Percentiles rank a stretch among this genome's conserved stretches.
phyloP scores from a whole-genome alignment of 2,888 invertebrate species.

The Aphodius granarius region DNA sequence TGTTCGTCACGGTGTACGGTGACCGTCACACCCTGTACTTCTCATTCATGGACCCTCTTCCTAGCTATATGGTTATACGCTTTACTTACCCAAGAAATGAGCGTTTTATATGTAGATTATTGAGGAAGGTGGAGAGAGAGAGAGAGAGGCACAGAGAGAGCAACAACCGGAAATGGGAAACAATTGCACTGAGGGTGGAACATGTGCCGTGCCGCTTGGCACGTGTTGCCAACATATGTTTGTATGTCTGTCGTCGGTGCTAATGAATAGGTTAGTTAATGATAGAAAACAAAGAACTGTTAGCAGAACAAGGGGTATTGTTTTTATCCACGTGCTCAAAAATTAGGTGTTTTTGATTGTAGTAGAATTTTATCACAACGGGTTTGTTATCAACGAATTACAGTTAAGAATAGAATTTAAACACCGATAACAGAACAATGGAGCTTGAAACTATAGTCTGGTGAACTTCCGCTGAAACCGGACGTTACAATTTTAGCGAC shows the following conservation, averaged over 20 bases:
- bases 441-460: not conserved
- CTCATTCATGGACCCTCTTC: not conserved
- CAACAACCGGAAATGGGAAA: not conserved
- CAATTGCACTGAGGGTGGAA: not conserved
- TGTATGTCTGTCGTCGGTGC: conserved; percentile 4
- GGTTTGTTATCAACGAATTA: too few species aligned
- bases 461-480: not conserved
- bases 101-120: not conserved
- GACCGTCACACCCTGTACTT: not conserved
- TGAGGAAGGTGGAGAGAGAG: not conserved
- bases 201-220: not conserved
- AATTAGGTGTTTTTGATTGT: too few species aligned
- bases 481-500: not conserved
- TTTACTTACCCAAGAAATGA: not conserved
- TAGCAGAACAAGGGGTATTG: not conserved
- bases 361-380: too few species aligned
- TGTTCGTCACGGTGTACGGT: not conserved
- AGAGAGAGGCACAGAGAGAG: too few species aligned
- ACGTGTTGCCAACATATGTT: conserved; percentile 23
- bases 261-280: not conserved
- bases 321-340: too few species aligned
- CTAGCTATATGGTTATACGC: not conserved
- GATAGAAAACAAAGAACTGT: too few species aligned
- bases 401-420: too few species aligned
- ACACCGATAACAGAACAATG: not conserved